A percentile compares a stretch with the other conserved stretches of the same genome.
Conservation (phyloP, 2,888 invertebrate genomes). For the Oxyteleia sp. region DNA sequence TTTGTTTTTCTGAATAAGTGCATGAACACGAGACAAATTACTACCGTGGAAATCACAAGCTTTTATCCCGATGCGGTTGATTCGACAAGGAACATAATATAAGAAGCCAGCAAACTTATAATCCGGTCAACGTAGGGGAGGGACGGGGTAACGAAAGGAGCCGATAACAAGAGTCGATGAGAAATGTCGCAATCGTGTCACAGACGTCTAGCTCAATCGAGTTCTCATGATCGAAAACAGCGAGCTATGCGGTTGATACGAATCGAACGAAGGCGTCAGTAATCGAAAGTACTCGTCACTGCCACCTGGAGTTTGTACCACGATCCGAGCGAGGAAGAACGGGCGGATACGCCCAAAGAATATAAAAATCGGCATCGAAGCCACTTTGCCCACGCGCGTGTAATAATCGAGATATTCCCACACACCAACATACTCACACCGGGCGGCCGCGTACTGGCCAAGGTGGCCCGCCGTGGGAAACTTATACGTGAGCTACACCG, state of each 20-base stretch:
- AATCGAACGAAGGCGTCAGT: slow-evolving; percentile 67
- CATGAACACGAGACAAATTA: slow-evolving; percentile 2
- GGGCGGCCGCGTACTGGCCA: slow-evolving; percentile 52
- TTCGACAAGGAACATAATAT: slow-evolving; percentile 13
- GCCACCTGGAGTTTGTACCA: slow-evolving; percentile 62
- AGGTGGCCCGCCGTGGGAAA: slow-evolving; percentile 86
- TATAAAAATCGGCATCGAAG: slow-evolving; percentile 84
- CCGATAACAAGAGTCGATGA: slow-evolving; percentile 24
- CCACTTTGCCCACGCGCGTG: slow-evolving; percentile 83
- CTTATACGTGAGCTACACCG: slow-evolving; percentile 85
- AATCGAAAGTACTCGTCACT: slow-evolving; percentile 70
- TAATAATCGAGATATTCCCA: slow-evolving; percentile 87
- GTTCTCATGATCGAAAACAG: slow-evolving; percentile 58
- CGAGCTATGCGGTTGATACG: slow-evolving; percentile 42
- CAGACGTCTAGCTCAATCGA: slow-evolving; percentile 51
- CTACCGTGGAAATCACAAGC: not conserved
- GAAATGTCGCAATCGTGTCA: slow-evolving; percentile 50
- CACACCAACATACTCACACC: slow-evolving; percentile 72
- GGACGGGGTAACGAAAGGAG: not conserved
- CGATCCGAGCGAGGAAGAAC: slow-evolving; percentile 69
- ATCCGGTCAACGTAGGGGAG: not conserved
- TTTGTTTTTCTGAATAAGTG: slow-evolving; percentile 30
- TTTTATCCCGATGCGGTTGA: not conserved
- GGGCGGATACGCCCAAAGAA: slow-evolving; percentile 80
- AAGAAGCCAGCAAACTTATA: not conserved